These are phyloP conservation scores for Seriola aureovittata DNA, from an alignment of 2,113 vertebrate species.

Conservation along the genomic window DNA sequence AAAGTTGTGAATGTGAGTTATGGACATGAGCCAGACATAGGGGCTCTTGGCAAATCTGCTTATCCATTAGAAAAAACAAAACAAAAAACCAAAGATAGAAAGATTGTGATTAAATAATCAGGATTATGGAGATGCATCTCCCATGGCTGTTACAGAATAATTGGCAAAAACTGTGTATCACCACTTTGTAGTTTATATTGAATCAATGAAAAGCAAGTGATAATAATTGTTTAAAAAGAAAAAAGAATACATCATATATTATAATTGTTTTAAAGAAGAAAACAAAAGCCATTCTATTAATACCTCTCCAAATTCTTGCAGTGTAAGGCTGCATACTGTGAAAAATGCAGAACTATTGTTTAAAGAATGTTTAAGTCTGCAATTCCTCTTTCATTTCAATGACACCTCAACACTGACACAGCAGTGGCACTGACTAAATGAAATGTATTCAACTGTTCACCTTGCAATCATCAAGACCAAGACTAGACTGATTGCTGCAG, in stretches of 20 bases:
- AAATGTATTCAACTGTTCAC: not conserved
- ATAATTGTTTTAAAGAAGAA: too few species aligned
- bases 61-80: constrained; percentile 22
- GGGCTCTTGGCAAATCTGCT: constrained; percentile 53
- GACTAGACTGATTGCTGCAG: too few species aligned
- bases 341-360: not conserved
- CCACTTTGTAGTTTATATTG: not conserved
- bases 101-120: constrained; percentile 22
- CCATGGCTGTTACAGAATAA: not conserved
- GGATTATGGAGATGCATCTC: constrained; percentile 5
- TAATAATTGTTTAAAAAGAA: too few species aligned
- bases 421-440: not conserved
- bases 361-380: not conserved
- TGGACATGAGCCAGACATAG: constrained; percentile 62
- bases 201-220: not conserved
- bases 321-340: not conserved
- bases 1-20: constrained; percentile 71
- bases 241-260: too few species aligned
- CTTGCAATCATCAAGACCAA: not conserved
- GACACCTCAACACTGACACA: too few species aligned
- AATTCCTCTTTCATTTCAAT: not conserved
- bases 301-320: not conserved
- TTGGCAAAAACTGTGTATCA: not conserved
- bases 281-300: not conserved
- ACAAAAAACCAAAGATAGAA: constrained; percentile 7